Percentiles rank a stretch among this genome's conserved stretches.
phyloP scores from a whole-genome alignment of 2,797 vertebrate species.

The Meriones psammophilus region DNA sequence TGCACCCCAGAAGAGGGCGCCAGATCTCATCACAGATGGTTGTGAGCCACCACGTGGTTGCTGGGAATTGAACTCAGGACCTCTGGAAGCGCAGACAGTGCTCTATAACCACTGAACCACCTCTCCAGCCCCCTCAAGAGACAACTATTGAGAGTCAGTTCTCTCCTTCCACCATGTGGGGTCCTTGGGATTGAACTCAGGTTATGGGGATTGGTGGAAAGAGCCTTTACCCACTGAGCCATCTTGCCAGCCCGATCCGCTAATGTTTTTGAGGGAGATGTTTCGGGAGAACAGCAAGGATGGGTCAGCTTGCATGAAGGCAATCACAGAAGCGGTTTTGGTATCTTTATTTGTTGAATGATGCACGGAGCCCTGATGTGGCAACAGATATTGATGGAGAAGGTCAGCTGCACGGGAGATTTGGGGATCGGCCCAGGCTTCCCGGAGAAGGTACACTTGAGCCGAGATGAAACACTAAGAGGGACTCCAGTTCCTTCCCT shows the following conservation, averaged over 20 bases:
- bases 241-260: not conserved
- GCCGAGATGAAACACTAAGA: not conserved
- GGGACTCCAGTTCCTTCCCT: rapidly evolving
- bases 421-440: not conserved
- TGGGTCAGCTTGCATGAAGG: not conserved
- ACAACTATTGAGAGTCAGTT: not conserved
- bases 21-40: too few relatives aligned
- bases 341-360: not conserved
- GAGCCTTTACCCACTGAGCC: not conserved
- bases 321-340: not conserved
- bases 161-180: not conserved
- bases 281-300: not conserved
- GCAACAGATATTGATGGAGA: not conserved
- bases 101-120: too few relatives aligned
- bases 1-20: too few relatives aligned
- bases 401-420: not conserved
- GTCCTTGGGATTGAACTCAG: not conserved
- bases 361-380: not conserved
- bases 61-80: too few relatives aligned
- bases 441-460: not conserved
- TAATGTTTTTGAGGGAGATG: not conserved
- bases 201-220: not conserved
- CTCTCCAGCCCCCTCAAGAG: not conserved
- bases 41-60: too few relatives aligned
- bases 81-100: too few relatives aligned